Base-by-base conservation (phyloP, 2,113 vertebrate genomes). In the Phrynosoma blainvillii region DNA sequence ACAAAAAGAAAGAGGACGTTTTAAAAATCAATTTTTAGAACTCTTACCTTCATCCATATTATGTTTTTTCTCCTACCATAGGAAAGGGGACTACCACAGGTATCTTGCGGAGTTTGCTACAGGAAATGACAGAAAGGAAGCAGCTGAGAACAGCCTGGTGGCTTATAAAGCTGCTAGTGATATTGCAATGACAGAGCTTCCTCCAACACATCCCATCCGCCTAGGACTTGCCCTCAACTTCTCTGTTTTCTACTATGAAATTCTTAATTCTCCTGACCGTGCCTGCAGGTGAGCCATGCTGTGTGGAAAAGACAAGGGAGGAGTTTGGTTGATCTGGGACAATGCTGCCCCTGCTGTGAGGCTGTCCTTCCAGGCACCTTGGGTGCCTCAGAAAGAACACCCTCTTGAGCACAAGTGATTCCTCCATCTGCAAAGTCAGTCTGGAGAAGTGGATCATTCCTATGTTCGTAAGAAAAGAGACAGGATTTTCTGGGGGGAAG, bases 231-330 rank as follows among this genome's bases (percentile, higher is more conserved):
- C 99, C 91, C 98, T 99, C 96, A 99, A 99, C 96, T 99, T 99
- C 96, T 99, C 99, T 3, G 98, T 99, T 97, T 99, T 99, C 97
- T 99, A 99, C 96, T 99, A 99, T 92, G 99, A 99, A 98, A 99
- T 99, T 95, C 98, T 99, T 97, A 99, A 99, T 97, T 99, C 99
- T 89, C 98, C 99, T 62, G 99, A 99, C 96, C 98, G 98, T 90
- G 99, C 99, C 93, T 99, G 99, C 98, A 99, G 98, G 99, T 99
- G 85, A 91, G 93, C 95, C 1, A 1, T 70, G 1, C 73, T 80
- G 70, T 3, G 30, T 13, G 20, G 36, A 12, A 14, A 18, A 16
- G 59, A 2, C 11, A 59, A 12, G 56, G 59, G 14, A 12, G 59
- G 10, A 27, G 25, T 2, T 5, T 20, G 23, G 68, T 2, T 27